Evolutionary conservation across 1,140 invertebrate genomes (phyloP), one percentile per base, ranked within the genome.

Genomic region (Araneus ventricosus): DNA sequence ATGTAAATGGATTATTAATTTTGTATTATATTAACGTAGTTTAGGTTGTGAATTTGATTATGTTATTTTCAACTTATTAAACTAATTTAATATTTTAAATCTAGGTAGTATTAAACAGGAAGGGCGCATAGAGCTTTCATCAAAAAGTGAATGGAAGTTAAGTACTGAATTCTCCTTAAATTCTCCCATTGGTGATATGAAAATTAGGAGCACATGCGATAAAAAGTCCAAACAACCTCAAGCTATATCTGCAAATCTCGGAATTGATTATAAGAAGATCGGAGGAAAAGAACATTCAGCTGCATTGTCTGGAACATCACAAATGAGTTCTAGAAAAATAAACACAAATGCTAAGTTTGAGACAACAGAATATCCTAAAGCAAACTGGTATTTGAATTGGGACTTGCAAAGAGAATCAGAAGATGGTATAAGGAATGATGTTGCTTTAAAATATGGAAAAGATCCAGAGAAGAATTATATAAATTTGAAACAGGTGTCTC

Each of bases 381-480:
- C n/a, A 14, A 90, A 79, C 30, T 90, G 82, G 80, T 1, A 39
- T n/a, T 75, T 91, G 3, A 75, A 59, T 22, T 93, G 93, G 88
- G 87, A 91, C 37, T 41, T 79, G 45, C 88, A 90, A 67, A 39
- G 63, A 61, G 89, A 93, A 45, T 63, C 30, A 20, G 45, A 24
- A 61, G 39, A 90, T 27, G 34, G n/a, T 24, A 27, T 93, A 61
- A 90, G 87, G 67, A 93, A 90, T 41, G 82, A 90, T 52, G 20
- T 93, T 22, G 63, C 52, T 52, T 6, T 93, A 22, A 93, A 90
- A 45, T 90, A 90, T 30, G 95, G 96, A 27, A 4, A 37, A 45
- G 34, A 88, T 20, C 92, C 67, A 34, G 87, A 89, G n/a, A 24
- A 17, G 6, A 30, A 41, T 10, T 89, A 84, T 34, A 30, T 93